Percentiles rank a stretch among this genome's conserved stretches.
Evolutionary conservation across 2,888 invertebrate species (phyloP).

Genomic region (Perizoma affinitatum): DNA sequence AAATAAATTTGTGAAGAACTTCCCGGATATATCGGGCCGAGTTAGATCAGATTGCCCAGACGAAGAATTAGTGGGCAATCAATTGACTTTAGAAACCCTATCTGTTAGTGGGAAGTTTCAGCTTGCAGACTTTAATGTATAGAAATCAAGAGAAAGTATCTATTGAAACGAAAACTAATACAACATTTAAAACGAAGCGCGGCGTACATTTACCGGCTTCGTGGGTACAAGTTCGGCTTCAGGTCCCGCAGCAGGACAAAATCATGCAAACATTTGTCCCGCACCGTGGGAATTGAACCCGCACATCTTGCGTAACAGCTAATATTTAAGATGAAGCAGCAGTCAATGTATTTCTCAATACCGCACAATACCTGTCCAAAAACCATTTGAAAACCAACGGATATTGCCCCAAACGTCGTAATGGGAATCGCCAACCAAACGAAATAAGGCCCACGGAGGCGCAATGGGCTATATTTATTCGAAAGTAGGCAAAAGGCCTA

Average conservation of each 20-base stretch:
- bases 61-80: slow-evolving; percentile 27
- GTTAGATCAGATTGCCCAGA: slow-evolving; percentile 26
- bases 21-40: slow-evolving; percentile 35
- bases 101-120: slow-evolving; percentile 12
- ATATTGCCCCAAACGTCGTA: slow-evolving; percentile 22
- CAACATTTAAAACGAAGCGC: too few relatives aligned
- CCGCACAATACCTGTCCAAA: slow-evolving; percentile 15
- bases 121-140: slow-evolving; percentile 2
- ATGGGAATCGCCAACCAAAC: slow-evolving; percentile 17
- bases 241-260: too few relatives aligned
- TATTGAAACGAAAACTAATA: too few relatives aligned
- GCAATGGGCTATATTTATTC: slow-evolving; percentile 28
- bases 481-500: slow-evolving; percentile 31
- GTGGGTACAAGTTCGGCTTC: too few relatives aligned
- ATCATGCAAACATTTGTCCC: too few relatives aligned
- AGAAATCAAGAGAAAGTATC: too few relatives aligned
- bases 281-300: too few relatives aligned
- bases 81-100: slow-evolving; percentile 16
- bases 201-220: too few relatives aligned
- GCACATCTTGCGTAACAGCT: too few relatives aligned
- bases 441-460: slow-evolving; percentile 17
- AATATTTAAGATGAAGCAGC: too few relatives aligned
- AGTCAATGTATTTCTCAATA: neutral
- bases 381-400: slow-evolving; percentile 12
- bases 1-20: slow-evolving; percentile 40